Percentiles rank a stretch among this genome's conserved stretches.
These are phyloP conservation scores for Microcebus lehilahytsara DNA, from an alignment of 2,113 vertebrate genomes.

Conservation along the genomic window DNA sequence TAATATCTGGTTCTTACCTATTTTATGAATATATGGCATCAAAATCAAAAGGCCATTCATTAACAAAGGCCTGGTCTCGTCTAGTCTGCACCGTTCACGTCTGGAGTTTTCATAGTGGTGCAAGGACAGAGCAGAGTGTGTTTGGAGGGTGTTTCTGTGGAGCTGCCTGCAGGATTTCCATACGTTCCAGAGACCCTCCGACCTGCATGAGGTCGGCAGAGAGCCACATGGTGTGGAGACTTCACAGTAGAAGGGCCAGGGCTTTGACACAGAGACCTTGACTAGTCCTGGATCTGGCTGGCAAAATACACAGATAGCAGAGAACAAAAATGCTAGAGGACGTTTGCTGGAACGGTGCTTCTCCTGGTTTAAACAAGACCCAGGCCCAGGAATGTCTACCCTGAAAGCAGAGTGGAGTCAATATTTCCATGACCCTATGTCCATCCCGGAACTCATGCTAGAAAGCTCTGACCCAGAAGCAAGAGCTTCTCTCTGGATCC, in stretches of 20 bases:
- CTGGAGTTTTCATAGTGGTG: background rate
- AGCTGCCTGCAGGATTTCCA: too few species aligned
- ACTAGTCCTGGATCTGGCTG: too few species aligned
- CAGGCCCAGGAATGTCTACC: background rate
- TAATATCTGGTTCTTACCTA: background rate
- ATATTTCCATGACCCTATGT: background rate
- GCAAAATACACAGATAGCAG: background rate
- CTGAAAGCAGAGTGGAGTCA: background rate
- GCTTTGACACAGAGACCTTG: too few species aligned
- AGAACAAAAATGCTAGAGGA: background rate
- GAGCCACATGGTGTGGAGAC: too few species aligned
- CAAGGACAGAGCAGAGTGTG: too few species aligned
- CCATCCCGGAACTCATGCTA: background rate
- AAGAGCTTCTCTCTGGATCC: background rate
- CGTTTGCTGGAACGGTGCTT: background rate
- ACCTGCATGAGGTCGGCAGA: background rate
- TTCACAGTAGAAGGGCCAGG: too few species aligned
- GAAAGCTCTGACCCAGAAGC: background rate
- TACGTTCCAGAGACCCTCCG: background rate
- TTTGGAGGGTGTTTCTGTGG: background rate
- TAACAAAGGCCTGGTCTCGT: background rate
- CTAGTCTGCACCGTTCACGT: rapidly evolving
- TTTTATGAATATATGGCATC: background rate
- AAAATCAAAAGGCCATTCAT: background rate
- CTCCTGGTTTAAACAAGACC: background rate